Conservation (phyloP, 1,140 invertebrate species). For the Caerostris darwini region DNA sequence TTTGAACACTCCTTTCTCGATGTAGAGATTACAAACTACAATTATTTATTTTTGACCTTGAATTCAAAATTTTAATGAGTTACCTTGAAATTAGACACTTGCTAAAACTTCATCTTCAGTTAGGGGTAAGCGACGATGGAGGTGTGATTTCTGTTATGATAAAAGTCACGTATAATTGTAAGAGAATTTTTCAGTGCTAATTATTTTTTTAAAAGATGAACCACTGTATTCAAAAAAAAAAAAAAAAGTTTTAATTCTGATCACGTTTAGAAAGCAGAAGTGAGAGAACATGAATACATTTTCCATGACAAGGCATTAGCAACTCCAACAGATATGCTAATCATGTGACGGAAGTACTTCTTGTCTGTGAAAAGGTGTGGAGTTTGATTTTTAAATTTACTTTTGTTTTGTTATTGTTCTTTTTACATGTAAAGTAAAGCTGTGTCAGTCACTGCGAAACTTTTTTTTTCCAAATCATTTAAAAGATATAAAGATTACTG, state of each 20-base stretch:
- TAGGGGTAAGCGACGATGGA: neutral
- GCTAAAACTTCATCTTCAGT: neutral
- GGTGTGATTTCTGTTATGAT: neutral
- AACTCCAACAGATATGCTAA: constrained; percentile 8
- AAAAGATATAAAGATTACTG: too few relatives aligned
- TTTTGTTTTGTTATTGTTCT: too few relatives aligned
- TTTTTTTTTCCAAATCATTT: too few relatives aligned
- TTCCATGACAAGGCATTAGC: neutral
- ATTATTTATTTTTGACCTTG: neutral
- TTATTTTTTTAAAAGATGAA: neutral
- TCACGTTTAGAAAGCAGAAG: neutral
- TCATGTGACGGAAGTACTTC: neutral
- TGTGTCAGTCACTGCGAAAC: too few relatives aligned
- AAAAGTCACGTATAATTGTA: neutral
- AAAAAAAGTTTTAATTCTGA: neutral
- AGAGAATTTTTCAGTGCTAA: too few relatives aligned
- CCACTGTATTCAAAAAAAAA: neutral
- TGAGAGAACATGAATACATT: constrained; percentile 11
- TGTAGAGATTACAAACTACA: neutral
- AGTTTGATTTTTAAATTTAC: too few relatives aligned
- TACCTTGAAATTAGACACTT: neutral
- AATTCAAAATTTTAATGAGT: neutral
- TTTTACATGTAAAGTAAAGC: too few relatives aligned
- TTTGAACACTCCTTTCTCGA: neutral
- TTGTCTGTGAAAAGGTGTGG: too few relatives aligned